These are phyloP conservation scores for Monoplex corrugatus DNA, from an alignment of 2,888 invertebrate genomes.

Conservation along the genomic window DNA sequence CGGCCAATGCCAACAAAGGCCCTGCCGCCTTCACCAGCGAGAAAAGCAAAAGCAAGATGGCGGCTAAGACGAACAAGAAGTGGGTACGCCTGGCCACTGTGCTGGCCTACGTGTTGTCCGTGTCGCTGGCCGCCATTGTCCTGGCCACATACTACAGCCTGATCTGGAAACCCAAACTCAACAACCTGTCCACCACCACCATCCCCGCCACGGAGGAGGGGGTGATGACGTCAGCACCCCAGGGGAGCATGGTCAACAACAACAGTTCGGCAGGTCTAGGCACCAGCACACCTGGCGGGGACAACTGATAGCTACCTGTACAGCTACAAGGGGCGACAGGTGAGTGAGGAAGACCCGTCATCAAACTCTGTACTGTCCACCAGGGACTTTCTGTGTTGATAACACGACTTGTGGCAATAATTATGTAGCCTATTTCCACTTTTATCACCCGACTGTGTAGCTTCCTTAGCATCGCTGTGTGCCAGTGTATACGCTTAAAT, in stretches of 20 bases:
- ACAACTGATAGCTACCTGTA: too few relatives aligned
- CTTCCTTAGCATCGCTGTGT: too few relatives aligned
- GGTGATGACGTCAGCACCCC: not conserved
- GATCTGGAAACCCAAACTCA: constrained; percentile 91
- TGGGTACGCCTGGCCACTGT: constrained; percentile 95
- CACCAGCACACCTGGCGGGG: not conserved
- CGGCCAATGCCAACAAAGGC: constrained; percentile 50
- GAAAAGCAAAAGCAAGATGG: constrained; percentile 78
- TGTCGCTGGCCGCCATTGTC: constrained; percentile 96
- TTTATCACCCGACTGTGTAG: too few relatives aligned
- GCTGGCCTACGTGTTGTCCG: constrained; percentile 95
- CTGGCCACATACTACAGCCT: constrained; percentile 96
- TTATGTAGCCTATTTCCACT: too few relatives aligned
- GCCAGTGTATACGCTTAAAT: not conserved
- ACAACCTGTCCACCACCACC: constrained; percentile 61
- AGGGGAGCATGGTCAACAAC: not conserved
- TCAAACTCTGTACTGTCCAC: not conserved
- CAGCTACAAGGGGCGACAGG: not conserved
- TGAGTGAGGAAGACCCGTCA: not conserved
- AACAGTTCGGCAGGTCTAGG: not conserved
- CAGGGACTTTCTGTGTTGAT: not conserved
- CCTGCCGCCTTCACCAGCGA: constrained; percentile 71
- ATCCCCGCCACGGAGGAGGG: constrained; percentile 41
- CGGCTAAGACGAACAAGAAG: constrained; percentile 86
- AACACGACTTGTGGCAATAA: not conserved